Evolutionary conservation across 2,797 vertebrate species (phyloP).

Genomic region (Oreochromis grahami): DNA sequence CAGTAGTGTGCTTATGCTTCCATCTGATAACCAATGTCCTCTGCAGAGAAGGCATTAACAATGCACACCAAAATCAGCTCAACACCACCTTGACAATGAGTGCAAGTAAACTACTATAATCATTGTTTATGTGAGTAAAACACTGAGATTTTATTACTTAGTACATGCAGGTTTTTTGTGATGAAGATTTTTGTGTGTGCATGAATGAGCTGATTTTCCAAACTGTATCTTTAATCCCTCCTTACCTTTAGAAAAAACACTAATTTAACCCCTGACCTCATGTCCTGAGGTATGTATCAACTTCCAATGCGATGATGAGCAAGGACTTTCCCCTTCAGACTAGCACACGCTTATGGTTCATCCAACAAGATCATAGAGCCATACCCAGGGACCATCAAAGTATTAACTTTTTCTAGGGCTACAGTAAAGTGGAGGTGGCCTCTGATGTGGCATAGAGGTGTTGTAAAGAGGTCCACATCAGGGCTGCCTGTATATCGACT

Average conservation of each 20-base stretch:
- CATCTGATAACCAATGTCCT: not conserved
- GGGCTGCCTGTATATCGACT: constrained; percentile 84
- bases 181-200: not conserved
- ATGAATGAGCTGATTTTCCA: not conserved
- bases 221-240: not conserved
- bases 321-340: not conserved
- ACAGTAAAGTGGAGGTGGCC: constrained; percentile 37
- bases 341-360: not conserved
- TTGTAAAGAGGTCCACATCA: constrained; percentile 69
- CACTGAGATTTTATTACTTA: not conserved
- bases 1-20: not conserved
- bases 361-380: not conserved
- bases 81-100: not conserved
- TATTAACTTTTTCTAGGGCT: not conserved
- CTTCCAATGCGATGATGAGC: constrained; percentile 53
- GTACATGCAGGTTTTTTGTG: not conserved
- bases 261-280: not conserved
- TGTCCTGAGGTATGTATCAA: constrained; percentile 47
- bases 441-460: constrained; percentile 54
- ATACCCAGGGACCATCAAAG: not conserved
- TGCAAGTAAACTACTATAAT: not conserved
- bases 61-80: not conserved
- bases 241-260: not conserved
- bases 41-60: not conserved
- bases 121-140: not conserved